Base-by-base conservation (phyloP, 1,140 invertebrate genomes). In the Drosophila trapezifrons region DNA sequence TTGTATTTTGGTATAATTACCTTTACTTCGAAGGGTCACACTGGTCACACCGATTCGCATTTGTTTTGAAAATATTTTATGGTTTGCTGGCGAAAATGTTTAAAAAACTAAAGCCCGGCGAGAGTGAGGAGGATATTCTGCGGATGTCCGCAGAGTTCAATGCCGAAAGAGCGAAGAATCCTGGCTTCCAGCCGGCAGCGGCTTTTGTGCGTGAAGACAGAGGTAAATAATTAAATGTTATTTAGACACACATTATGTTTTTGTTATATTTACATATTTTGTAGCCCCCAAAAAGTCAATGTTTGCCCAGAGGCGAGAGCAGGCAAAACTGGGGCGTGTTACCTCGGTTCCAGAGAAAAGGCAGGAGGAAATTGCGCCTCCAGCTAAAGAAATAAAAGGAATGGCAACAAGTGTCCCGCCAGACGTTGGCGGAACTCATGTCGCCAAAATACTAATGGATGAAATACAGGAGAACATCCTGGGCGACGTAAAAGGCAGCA, bases 121-220 rank as follows among this genome's bases (percentile, higher is more conserved):
- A 96, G 79, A 93, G 90, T 29, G 95, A 96, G 74, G 94, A 95
- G 20, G 95, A 96, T 78, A 92, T 96, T 43, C 92, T 96, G 17
- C 93, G 93, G 42, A 94, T 95, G 93, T 95, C 96, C 81, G 93
- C 95, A 69, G 94, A 95, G 55, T 96, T 95, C 79, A 77, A 95
- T 3, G 84, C 92, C 22, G 92, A 94, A 76, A 93, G 93, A 64
- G 77, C 78, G 13, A 93, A 92, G 40, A 92, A 93, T 76, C 80
- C 85, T 22, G 91, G 93, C 49, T 84, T 93, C 17, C 91, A 93
- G 54, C 93, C 95, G 3, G 93, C 95, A 1, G 95, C 94, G 2
- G 94, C 94, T 80, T 91, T 95, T 43, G 92, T 94, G 9, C 94
- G 94, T 77, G 82, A 94, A 54, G 92, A 93, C 43, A 92, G 71